These are phyloP conservation scores for zebrafish (Danio rerio) DNA, from an alignment of 2,113 vertebrate genomes.

Conservation along the genomic window GRCz12tu NC_133186.1:25829001-25829500, in stretches of 20 bases:
- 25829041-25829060: slow-evolving; percentile 18
- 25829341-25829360: too few relatives aligned
- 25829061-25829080: slow-evolving; percentile 13
- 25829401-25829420: too few relatives aligned
- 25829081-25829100: slow-evolving; percentile 22
- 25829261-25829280: too few relatives aligned
- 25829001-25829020: slow-evolving; percentile 22
- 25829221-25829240: slow-evolving; percentile 11
- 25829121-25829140: slow-evolving; percentile 10
- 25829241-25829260: not conserved
- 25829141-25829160: not conserved
- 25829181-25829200: slow-evolving; percentile 50
- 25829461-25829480: too few relatives aligned
- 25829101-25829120: not conserved
- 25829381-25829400: too few relatives aligned
- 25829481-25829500: too few relatives aligned
- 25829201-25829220: slow-evolving; percentile 6
- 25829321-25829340: too few relatives aligned
- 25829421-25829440: too few relatives aligned
- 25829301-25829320: too few relatives aligned
- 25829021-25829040: slow-evolving; percentile 23
- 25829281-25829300: too few relatives aligned
- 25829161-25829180: not conserved
- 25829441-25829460: too few relatives aligned
- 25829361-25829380: too few relatives aligned